Conservation (phyloP, 2,113 vertebrate species). For the Nasalis larvatus region DNA sequence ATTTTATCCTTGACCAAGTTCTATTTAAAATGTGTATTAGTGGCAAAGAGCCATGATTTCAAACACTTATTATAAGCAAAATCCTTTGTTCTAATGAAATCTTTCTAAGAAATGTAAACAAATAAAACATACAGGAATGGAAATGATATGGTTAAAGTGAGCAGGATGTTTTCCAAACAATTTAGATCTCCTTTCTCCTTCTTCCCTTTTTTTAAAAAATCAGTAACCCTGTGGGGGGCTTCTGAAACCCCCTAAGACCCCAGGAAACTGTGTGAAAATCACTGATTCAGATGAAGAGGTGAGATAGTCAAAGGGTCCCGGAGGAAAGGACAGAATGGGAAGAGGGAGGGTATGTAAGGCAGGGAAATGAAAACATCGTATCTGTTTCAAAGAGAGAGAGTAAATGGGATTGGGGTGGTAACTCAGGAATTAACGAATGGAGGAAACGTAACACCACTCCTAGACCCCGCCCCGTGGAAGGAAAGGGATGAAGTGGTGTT, state of each 20-base stretch:
- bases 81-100: conserved; percentile 47
- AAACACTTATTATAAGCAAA: conserved; percentile 36
- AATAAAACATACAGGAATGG: background rate
- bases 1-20: conserved; percentile 39
- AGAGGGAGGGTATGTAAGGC: background rate
- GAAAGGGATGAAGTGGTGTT: background rate
- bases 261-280: background rate
- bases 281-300: background rate
- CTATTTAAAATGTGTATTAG: conserved; percentile 36
- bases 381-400: background rate
- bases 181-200: background rate
- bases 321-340: background rate
- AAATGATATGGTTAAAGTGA: conserved; percentile 32
- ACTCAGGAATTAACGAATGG: background rate
- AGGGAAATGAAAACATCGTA: background rate
- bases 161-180: background rate
- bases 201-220: background rate
- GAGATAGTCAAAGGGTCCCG: background rate
- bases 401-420: background rate
- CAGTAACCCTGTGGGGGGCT: background rate
- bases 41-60: background rate
- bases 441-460: background rate
- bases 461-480: background rate
- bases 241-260: background rate
- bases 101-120: conserved; percentile 28